Evolutionary conservation across 2,113 vertebrate species (phyloP).

Genomic region (Corvus hawaiiensis): DNA sequence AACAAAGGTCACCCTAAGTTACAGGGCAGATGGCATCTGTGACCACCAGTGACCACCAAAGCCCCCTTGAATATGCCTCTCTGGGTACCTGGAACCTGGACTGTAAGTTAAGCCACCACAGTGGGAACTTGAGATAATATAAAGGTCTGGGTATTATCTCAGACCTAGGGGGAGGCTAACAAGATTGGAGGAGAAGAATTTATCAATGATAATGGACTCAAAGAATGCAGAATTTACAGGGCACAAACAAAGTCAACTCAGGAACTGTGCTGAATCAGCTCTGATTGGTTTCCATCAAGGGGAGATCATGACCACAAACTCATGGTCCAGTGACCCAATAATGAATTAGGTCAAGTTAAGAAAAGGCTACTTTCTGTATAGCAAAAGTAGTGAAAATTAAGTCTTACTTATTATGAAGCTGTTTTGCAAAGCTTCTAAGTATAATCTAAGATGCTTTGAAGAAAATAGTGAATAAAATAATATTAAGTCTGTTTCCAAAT

Average conservation of each 20-base stretch:
- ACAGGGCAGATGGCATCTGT: not conserved
- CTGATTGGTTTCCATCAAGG: not conserved
- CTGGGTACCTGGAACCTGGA: not conserved
- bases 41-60: rapidly evolving
- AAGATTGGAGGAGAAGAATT: not conserved
- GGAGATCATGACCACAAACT: not conserved
- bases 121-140: not conserved
- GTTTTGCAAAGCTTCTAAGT: slow-evolving; percentile 4
- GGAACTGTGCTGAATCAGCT: not conserved
- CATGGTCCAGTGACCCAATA: not conserved
- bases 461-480: not conserved
- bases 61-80: not conserved
- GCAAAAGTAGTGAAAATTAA: not conserved
- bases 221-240: not conserved
- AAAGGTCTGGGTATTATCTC: not conserved
- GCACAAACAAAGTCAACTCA: not conserved
- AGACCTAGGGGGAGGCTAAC: not conserved
- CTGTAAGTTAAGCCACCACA: not conserved
- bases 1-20: not conserved
- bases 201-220: not conserved
- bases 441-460: not conserved
- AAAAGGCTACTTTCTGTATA: not conserved
- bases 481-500: not conserved
- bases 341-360: not conserved
- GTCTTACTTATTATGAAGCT: not conserved